A percentile compares a stretch with the other conserved stretches of the same genome.
phyloP scores from a whole-genome alignment of 1,140 invertebrate species.

The Ceratina australensis region DNA sequence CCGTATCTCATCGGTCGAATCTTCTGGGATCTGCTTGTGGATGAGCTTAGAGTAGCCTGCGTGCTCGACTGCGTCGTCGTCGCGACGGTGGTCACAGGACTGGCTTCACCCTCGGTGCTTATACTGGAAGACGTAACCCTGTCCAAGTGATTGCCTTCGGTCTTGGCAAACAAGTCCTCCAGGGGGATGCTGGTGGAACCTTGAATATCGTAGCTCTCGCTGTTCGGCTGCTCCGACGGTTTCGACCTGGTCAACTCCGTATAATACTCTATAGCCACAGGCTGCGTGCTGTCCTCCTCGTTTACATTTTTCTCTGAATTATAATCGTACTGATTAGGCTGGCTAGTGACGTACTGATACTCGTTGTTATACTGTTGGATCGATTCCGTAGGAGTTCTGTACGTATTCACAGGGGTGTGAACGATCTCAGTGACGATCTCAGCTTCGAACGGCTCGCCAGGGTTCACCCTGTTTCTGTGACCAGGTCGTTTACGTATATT shows the following conservation, averaged over 20 bases:
- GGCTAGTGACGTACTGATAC: constrained; percentile 35
- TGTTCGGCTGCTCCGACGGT: background rate
- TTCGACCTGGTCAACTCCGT: constrained; percentile 27
- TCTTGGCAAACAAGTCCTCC: constrained; percentile 70
- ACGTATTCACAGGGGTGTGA: constrained; percentile 13
- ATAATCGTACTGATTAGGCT: constrained; percentile 46
- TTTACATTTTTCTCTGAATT: constrained; percentile 35
- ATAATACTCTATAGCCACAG: constrained; percentile 58
- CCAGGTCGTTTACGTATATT: constrained; percentile 58
- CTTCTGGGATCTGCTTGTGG: constrained; percentile 65
- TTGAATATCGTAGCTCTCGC: constrained; percentile 17
- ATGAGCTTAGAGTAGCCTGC: constrained; percentile 1
- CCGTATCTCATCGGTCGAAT: constrained; percentile 70
- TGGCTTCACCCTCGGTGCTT: background rate
- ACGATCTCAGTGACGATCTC: constrained; percentile 62
- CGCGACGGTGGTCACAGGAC: constrained; percentile 2
- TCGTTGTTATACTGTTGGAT: constrained; percentile 42
- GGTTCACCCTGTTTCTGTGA: constrained; percentile 54
- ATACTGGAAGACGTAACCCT: constrained; percentile 20
- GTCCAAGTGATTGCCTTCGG: constrained; percentile 65
- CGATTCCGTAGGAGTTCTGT: constrained; percentile 18
- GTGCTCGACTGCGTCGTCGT: constrained; percentile 46
- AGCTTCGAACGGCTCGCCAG: constrained; percentile 57
- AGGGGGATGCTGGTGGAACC: constrained; percentile 51
- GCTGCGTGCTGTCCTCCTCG: constrained; percentile 24